These are phyloP conservation scores for Oncorhynchus gorbuscha DNA, from an alignment of 2,113 vertebrate genomes.

Conservation along the genomic window DNA sequence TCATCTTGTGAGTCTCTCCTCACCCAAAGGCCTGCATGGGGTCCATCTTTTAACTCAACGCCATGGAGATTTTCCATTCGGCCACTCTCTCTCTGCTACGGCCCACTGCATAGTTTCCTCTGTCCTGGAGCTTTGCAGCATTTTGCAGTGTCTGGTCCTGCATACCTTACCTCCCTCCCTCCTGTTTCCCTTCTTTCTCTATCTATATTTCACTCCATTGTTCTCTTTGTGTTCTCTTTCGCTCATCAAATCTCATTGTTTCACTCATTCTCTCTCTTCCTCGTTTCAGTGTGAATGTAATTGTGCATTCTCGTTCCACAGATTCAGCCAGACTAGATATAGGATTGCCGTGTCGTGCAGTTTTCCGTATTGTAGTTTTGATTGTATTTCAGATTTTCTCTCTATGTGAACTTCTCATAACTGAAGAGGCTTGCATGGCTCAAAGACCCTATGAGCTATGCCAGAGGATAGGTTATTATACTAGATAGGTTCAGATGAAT, in stretches of 20 bases:
- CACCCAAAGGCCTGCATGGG: neutral
- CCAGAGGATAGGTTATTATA: too few species aligned
- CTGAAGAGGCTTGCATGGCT: too few species aligned
- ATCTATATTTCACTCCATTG: neutral
- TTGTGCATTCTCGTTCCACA: neutral
- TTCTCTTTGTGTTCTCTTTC: neutral
- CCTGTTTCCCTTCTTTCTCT: neutral
- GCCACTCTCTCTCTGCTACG: neutral
- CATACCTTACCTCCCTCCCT: neutral
- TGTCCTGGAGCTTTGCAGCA: too few species aligned
- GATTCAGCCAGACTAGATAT: neutral
- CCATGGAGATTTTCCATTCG: neutral
- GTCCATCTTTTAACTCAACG: neutral
- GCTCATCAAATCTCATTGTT: conserved; percentile 6
- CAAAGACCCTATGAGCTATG: too few species aligned
- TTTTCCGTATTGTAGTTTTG: neutral
- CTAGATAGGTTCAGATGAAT: too few species aligned
- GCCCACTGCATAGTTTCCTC: too few species aligned
- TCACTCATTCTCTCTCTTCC: neutral
- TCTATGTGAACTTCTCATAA: neutral
- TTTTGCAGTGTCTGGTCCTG: too few species aligned
- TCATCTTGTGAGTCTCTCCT: neutral
- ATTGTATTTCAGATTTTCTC: neutral
- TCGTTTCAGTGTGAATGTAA: neutral
- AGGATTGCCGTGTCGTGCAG: neutral